These are phyloP conservation scores for Eublepharis macularius DNA, from an alignment of 2,113 vertebrate genomes.

Conservation along the genomic window DNA sequence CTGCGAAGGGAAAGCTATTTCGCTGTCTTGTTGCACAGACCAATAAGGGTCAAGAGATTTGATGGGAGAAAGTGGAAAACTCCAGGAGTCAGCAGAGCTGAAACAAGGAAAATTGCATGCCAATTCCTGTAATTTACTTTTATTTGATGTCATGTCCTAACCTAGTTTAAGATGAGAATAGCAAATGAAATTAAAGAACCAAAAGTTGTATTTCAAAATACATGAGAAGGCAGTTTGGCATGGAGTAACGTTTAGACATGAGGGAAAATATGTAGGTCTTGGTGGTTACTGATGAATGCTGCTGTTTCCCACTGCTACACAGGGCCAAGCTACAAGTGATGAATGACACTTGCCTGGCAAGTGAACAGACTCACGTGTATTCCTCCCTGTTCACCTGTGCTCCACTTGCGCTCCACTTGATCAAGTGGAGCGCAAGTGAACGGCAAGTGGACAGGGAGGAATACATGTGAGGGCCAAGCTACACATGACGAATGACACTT, in stretches of 20 bases:
- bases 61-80: not conserved
- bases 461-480: too few relatives aligned
- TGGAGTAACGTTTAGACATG: not conserved
- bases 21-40: not conserved
- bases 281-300: not conserved
- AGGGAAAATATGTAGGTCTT: not conserved
- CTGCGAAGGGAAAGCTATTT: not conserved
- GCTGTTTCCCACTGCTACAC: too few relatives aligned
- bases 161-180: not conserved
- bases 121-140: not conserved
- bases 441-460: too few relatives aligned
- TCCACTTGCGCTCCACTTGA: too few relatives aligned
- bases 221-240: not conserved
- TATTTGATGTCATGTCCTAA: not conserved
- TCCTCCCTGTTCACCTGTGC: too few relatives aligned
- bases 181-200: not conserved
- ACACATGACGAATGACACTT: too few relatives aligned
- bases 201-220: not conserved
- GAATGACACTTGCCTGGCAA: too few relatives aligned
- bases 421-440: too few relatives aligned
- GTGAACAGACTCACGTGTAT: too few relatives aligned
- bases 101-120: not conserved
- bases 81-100: not conserved
- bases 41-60: slow-evolving; percentile 30
- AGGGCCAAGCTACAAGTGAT: too few relatives aligned